Conservation (phyloP, 2,797 vertebrate genomes). For the Phataginus tetradactyla region DNA sequence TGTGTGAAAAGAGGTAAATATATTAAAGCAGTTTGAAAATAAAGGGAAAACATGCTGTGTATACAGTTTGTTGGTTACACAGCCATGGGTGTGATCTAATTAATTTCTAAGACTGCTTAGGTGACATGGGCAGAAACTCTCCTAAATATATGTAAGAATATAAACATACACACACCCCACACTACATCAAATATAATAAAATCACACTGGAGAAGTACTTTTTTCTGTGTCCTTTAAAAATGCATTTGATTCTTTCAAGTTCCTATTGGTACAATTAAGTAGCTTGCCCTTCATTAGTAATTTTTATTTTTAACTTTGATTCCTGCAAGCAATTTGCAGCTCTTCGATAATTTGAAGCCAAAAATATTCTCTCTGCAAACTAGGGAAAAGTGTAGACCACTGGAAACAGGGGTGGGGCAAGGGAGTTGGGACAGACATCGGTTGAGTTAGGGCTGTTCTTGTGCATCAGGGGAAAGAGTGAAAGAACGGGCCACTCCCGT, state of each 20-base stretch:
- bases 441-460: background rate
- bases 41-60: conserved; percentile 18
- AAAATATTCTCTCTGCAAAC: background rate
- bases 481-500: background rate
- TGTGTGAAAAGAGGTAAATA: conserved; percentile 67
- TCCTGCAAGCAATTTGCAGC: background rate
- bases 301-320: conserved; percentile 13
- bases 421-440: background rate
- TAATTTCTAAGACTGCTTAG: conserved; percentile 31
- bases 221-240: conserved; percentile 6
- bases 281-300: background rate
- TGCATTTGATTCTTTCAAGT: background rate
- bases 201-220: background rate
- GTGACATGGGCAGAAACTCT: background rate
- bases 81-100: background rate
- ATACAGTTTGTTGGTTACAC: background rate
- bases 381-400: background rate
- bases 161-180: background rate
- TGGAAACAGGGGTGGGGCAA: background rate
- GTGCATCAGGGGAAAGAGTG: background rate
- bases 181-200: background rate
- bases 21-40: conserved; percentile 67
- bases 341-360: background rate
- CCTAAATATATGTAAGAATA: background rate
- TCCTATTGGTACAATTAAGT: conserved; percentile 11